Base-by-base conservation (phyloP, 2,797 vertebrate species). In the Vipera latastei region DNA sequence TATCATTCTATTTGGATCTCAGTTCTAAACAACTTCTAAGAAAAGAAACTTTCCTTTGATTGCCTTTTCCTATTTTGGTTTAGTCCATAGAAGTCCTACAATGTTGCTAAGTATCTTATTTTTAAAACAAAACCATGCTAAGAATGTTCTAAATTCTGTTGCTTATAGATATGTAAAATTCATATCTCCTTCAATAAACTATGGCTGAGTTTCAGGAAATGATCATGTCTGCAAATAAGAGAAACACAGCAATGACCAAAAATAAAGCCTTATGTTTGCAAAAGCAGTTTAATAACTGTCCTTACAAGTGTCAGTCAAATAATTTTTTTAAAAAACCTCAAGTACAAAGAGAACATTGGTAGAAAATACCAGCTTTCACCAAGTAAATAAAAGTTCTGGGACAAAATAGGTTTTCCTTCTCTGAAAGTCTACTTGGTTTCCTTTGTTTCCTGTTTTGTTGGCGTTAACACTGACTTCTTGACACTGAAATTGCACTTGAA, bases 71-170 rank as follows among this genome's bases (percentile, higher is more conserved):
- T 48, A 2, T 78, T 51, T 53, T 44, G 14, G 38, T 18, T 88
- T 28, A n/a, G 26, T 9, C 32, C 18, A 56, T 44, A 2, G 28
- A 56, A 65, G 2, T 6, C 5, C 20, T 38, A 87, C 69, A 92
- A 87, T 53, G 32, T 0, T 94, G 78, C 48, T 61, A 63, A 86
- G 48, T 51, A 6, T n/a, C 3, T 91, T n/a, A 11, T 89, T 96
- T 95, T 95, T 63, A 92, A 90, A 93, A 94, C 90, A 96, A 73
- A 38, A 65, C 92, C 94, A 91, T 60, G 92, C 59, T 88, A 91
- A 94, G 90, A 89, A 93, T 93, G 96, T 95, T 94, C 96, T 60
- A 92, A 8, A 69, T 83, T 65, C 92, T 86, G 22, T 11, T 95
- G 25, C 6, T 94, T 93, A 91, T 96, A 93, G 25, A 25, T 87